Evolutionary conservation across 2,888 invertebrate species (phyloP).

Genomic region (Apocheima hispidaria): DNA sequence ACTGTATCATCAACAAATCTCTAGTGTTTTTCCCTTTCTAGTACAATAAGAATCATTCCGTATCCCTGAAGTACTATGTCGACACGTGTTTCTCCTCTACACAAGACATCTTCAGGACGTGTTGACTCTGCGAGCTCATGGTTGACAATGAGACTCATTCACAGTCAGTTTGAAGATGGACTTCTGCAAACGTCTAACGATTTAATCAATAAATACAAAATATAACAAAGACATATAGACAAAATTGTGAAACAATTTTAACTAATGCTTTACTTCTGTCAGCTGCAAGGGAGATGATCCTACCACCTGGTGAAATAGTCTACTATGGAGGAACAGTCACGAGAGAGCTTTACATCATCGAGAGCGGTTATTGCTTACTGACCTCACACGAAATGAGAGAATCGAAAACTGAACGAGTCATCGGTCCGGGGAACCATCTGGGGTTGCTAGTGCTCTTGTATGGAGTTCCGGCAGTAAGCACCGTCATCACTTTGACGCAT

Average conservation of each 20-base stretch:
- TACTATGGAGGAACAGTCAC: conserved; percentile 82
- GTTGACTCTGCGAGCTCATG: too few species aligned
- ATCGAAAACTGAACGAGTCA: conserved; percentile 64
- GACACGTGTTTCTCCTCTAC: too few species aligned
- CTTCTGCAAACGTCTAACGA: too few species aligned
- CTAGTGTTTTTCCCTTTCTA: too few species aligned
- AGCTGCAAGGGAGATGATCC: conserved; percentile 77
- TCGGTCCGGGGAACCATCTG: conserved; percentile 79
- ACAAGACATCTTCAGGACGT: too few species aligned
- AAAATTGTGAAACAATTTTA: not conserved
- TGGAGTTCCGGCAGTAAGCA: conserved; percentile 78
- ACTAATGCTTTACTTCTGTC: conserved; percentile 4
- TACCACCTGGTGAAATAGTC: conserved; percentile 83
- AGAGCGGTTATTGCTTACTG: conserved; percentile 80
- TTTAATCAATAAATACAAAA: too few species aligned
- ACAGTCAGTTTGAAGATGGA: too few species aligned
- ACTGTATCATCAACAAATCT: too few species aligned
- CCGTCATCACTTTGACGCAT: conserved; percentile 81
- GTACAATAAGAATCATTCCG: too few species aligned
- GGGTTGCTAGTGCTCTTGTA: conserved; percentile 79
- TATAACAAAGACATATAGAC: not conserved
- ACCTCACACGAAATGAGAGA: conserved; percentile 68
- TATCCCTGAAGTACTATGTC: too few species aligned
- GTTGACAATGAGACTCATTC: too few species aligned
- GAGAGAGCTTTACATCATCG: conserved; percentile 82